A percentile compares a stretch with the other conserved stretches of the same genome.
phyloP scores from a whole-genome alignment of 2,797 vertebrate species.

The Limosa lapponica region DNA sequence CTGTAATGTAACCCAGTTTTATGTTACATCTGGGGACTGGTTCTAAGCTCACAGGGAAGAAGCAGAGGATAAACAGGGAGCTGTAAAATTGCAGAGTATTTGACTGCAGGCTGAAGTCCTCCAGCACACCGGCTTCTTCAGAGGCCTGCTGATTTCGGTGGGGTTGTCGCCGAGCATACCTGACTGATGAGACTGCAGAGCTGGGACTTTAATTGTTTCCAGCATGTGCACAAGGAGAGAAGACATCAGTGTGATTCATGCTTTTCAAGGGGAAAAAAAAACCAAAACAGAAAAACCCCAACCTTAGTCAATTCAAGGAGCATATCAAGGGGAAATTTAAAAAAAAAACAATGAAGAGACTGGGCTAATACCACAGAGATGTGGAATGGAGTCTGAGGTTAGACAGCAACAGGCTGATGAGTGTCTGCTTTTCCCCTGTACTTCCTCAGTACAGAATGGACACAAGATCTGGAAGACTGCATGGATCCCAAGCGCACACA shows the following conservation, averaged over 20 bases:
- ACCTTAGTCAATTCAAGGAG: neutral
- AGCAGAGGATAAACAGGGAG: neutral
- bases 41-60: neutral
- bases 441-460: neutral
- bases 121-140: rapidly evolving
- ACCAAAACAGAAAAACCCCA: neutral
- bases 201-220: neutral
- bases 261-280: neutral
- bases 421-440: neutral
- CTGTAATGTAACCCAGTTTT: neutral
- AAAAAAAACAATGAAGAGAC: neutral
- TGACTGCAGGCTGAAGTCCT: neutral
- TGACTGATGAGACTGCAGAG: neutral
- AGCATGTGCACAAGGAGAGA: neutral
- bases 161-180: neutral
- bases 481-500: neutral
- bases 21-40: neutral
- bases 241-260: neutral
- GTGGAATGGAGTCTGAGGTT: neutral
- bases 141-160: neutral
- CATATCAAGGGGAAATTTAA: neutral
- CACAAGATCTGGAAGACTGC: neutral
- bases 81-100: neutral
- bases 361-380: neutral
- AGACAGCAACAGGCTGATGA: neutral